phyloP scores from a whole-genome alignment of 2,113 vertebrate species.

The Heliornis fulica region DNA sequence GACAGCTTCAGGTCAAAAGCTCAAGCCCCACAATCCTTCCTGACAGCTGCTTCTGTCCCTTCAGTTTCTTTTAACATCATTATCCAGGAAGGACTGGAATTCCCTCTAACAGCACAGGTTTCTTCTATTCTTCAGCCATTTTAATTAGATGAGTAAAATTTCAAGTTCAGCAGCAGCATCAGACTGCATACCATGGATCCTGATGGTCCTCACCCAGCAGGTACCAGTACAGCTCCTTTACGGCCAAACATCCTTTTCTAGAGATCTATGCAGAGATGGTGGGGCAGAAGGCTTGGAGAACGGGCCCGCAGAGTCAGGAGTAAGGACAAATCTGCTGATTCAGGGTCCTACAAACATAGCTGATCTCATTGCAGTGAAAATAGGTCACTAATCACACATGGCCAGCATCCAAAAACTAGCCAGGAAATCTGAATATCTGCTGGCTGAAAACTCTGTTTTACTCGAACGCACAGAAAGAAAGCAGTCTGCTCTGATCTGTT shows the following conservation, averaged over 20 bases:
- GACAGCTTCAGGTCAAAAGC: neutral
- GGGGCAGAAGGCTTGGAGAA: neutral
- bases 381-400: constrained; percentile 74
- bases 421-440: constrained; percentile 48
- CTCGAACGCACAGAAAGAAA: constrained; percentile 45
- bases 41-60: neutral
- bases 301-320: neutral
- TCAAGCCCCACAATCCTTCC: neutral
- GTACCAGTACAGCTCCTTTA: neutral
- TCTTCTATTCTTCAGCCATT: constrained; percentile 44
- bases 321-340: constrained; percentile 69
- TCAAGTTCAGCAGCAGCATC: constrained; percentile 28
- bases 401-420: constrained; percentile 60
- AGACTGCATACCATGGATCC: neutral
- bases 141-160: constrained; percentile 41
- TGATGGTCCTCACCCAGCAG: neutral
- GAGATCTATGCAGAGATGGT: neutral
- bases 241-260: neutral
- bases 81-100: neutral
- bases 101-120: neutral
- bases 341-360: constrained; percentile 62
- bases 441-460: constrained; percentile 47
- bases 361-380: constrained; percentile 68
- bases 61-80: neutral
- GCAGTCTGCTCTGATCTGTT: constrained; percentile 47